Base-by-base conservation (phyloP, 92 coral and sea anemone species). In the Pocillopora grandis region DNA sequence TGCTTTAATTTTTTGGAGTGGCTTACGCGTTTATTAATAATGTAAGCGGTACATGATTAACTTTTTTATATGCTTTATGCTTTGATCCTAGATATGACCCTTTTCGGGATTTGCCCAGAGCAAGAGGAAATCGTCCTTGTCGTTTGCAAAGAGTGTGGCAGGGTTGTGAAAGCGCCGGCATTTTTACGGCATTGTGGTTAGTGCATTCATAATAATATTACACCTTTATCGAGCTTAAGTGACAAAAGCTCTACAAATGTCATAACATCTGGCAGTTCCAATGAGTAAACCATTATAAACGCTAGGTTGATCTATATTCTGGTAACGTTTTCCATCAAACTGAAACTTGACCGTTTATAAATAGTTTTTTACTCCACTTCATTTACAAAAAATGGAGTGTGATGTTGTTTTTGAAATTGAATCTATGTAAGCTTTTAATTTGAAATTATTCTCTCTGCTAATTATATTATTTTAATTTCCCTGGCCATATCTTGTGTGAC, bases 111-210 rank as follows among this genome's bases (percentile, higher is more conserved):
- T 68, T 97, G 98, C 76, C 99, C 99, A 5, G 97, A 95, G 23
- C 97, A 90, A 55, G 99, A 97, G 78, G 92, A 97, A 63, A 90
- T 97, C 42, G 72, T 91, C 57, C 90, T 97, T 17, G 95, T 97
- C 2, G 87, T 90, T 12, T 97, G 99, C 79, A 88, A 81, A 73
- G 97, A 97, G 61, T 97, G 99, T 73, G 89, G 89, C 27, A 86
- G 87, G 76, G 98, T 92, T n/a, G 88, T 97, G 36, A 97, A 97
- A 85, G 92, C 94, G 76, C 83, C 92, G 16, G 89, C 95, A 11
- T 92, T 97, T 79, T 84, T 92, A 78, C 86, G 94, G 70, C 99
- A 97, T 73, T 97, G 95, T 60, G 99, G 99, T 97, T 69, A 94
- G 96, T 76, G 77, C n/a, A 36, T n/a, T 5, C 37, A n/a, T 4